These are phyloP conservation scores for Alethe diademata DNA, from an alignment of 2,113 vertebrate species.

Conservation along the genomic window DNA sequence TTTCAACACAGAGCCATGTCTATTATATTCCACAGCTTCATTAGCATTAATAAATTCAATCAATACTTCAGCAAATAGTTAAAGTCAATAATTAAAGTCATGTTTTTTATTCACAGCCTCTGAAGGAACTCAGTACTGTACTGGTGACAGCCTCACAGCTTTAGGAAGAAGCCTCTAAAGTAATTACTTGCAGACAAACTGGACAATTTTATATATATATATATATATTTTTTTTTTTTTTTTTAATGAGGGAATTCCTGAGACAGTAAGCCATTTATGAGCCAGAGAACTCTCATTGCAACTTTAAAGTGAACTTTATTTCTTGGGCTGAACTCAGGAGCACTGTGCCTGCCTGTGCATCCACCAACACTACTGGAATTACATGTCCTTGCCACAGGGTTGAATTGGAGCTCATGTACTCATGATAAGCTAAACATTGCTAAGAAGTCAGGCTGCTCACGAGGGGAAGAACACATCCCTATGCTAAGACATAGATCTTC, in stretches of 20 bases:
- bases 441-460: slow-evolving; percentile 44
- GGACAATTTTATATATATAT: background rate
- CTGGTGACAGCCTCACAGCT: background rate
- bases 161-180: background rate
- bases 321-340: background rate
- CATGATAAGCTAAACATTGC: slow-evolving; percentile 38
- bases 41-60: background rate
- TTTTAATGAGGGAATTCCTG: background rate
- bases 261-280: background rate
- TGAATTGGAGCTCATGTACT: background rate
- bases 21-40: background rate
- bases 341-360: background rate
- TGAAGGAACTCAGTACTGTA: background rate
- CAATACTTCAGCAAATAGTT: slow-evolving; percentile 6
- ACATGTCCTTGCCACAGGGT: background rate
- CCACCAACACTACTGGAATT: background rate
- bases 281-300: background rate
- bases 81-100: background rate
- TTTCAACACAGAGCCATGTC: background rate
- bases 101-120: background rate
- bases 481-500: slow-evolving; percentile 62
- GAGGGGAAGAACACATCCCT: slow-evolving; percentile 28
- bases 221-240: background rate
- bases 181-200: background rate
- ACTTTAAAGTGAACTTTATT: background rate